Base-by-base conservation (phyloP, 2,888 invertebrate genomes). In the Caenorhabditis sp. region DNA sequence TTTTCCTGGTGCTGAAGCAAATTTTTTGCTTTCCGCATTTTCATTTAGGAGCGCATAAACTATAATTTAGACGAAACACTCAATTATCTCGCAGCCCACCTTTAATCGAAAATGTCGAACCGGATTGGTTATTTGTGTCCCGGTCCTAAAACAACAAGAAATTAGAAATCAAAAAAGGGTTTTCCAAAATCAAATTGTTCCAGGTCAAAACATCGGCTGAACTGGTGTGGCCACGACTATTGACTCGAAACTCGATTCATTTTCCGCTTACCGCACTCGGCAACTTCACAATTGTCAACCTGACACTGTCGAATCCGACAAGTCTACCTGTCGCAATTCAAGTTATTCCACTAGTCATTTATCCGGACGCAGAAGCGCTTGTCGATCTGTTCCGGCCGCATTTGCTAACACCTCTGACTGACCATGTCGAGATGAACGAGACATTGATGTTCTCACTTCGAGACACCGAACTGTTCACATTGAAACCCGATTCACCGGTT, bases 221-320 rank as follows among this genome's bases (percentile, higher is more conserved):
- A 83, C 91, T 92, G 81, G 90, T 91, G 65, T 93, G 93, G 93
- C 93, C 93, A 2, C 86, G 89, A 23, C 79, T 91, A 19, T 83
- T 89, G 58, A 88, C 88, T 55, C 88, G 88, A 66, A 83, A 85
- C 43, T 86, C 90, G 88, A 87, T 92, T 61, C 90, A 89, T 77
- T 93, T 93, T 88, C 92, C 93, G 6, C 88, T 93, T 36, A 93
- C 93, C 0, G 93, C 93, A 89, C 91, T 93, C 66, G 92, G 92
- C 67, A 92, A 92, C 87, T 90, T 91, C 64, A 91, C 91, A 50
- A 88, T 91, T 83, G 90, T 91, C 86, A 91, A 91, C 69, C 89
- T 94, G 82, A 91, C 91, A 62, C 89, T 93, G 79, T 91, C 91
- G 87, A 95, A 94, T 90, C 94, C 94, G 37, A 91, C 91, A 75